Evolutionary conservation across 2,113 vertebrate genomes (phyloP), one percentile per base, ranked within the genome.

Genomic region (Suncus etruscus): DNA sequence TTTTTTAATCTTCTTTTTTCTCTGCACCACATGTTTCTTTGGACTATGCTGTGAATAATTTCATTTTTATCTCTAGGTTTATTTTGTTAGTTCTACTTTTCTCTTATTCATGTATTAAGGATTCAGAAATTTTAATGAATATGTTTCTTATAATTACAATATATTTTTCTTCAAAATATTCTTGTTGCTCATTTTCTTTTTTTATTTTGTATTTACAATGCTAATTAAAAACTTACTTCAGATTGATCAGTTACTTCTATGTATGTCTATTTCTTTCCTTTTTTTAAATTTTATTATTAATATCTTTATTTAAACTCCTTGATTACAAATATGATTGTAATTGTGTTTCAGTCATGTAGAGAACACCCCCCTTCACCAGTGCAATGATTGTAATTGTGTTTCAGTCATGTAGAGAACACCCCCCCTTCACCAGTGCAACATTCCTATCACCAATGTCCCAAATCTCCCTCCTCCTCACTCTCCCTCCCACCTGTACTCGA

Each of bases 51-150:
- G 68, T 92, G 48, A 69, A 20, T 75, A 73, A 86, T 63, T 72
- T 72, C 32, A 22, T 95, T 61, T 61, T 86, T 32, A 22, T 54
- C 50, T 51, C 2, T 83, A 61, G 87, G 83, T 66, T 79, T 78
- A 29, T 22, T 75, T 70, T 72, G 22, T 88, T 47, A 51, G 14
- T 5, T 84, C 66, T 80, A 15, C 6, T 70, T 76, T 65, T 11
- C 54, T 90, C 87, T 87, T 31, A 77, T 32, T 45, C 51, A 63
- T 32, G 66, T 72, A 76, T 27, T 74, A 93, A 86, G 29, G n/a
- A 18, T 75, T 69, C 75, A 91, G 27, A 39, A 22, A 10, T 39
- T 73, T 70, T 39, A 85, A 48, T 83, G 29, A 72, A 32, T 86
- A 12, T 75, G 48, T 83, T 87, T 90, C 93, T 94, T 79, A 0